Percentiles rank a stretch among this genome's conserved stretches.
Conservation (phyloP, 2,888 invertebrate genomes). For the Campoplex nolae region DNA sequence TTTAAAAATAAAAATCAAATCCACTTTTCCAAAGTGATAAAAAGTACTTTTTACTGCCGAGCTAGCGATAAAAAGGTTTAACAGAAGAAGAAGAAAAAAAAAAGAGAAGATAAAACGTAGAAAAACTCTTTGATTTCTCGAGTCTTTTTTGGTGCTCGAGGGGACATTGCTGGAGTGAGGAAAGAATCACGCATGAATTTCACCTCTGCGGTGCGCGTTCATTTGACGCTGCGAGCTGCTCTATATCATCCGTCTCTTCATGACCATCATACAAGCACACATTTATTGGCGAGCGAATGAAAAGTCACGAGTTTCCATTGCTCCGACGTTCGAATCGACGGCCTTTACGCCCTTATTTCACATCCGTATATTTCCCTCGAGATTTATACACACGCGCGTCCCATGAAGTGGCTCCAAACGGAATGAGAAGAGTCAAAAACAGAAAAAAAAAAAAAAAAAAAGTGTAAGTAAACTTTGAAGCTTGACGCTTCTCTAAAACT, state of each 20-base stretch:
- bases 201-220: conserved; percentile 67
- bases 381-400: background rate
- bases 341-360: background rate
- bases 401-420: conserved; percentile 37
- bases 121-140: conserved; percentile 66
- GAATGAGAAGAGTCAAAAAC: conserved; percentile 21
- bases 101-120: conserved; percentile 26
- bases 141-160: conserved; percentile 44
- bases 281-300: background rate
- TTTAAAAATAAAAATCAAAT: background rate
- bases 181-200: conserved; percentile 50
- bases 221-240: conserved; percentile 69
- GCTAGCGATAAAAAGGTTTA: conserved; percentile 21
- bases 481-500: conserved; percentile 37
- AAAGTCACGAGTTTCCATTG: background rate
- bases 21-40: background rate
- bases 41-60: background rate
- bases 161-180: conserved; percentile 17
- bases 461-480: conserved; percentile 51
- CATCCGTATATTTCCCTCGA: background rate
- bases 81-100: conserved; percentile 21
- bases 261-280: conserved; percentile 12
- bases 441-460: conserved; percentile 16
- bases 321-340: background rate
- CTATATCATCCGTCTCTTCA: conserved; percentile 35